Evolutionary conservation across 2,113 vertebrate species (phyloP), one percentile per base, ranked within the genome.

Genomic region (Pluvianellus socialis): DNA sequence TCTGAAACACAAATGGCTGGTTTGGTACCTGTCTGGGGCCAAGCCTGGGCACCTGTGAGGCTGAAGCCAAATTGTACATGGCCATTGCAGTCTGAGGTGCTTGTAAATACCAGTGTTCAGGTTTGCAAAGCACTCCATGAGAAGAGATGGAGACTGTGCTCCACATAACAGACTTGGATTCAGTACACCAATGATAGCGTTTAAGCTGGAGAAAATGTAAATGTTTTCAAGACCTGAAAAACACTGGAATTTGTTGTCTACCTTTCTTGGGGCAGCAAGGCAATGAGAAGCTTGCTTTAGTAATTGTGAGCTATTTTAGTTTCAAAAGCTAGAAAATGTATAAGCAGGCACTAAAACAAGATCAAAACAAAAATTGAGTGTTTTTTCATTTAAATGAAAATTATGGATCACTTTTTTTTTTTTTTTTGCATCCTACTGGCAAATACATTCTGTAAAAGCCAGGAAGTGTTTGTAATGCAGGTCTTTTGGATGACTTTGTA

Each of bases 11-110:
- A 42, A 74, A 28, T 10, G 15, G 3, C 10, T 62, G 10, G 18
- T 45, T 90, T 2, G 0, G 35, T 63, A 14, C n/a, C 21, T 63
- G 21, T 9, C 27, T 11, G 16, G 8, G 17, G 40, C 70, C 9
- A 68, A 33, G 14, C 27, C 3, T 66, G 33, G 20, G 32, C 1
- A 2, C 3, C 40, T n/a, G 1, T 0, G 0, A 47, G 50, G 26
- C 11, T 44, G 33, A 44, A 74, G 30, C 2, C 3, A 2, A 90
- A 56, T 7, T 44, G 11, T 4, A 33, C 5, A 1, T 12, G 26
- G 8, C 5, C 6, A 1, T 35, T 88, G 21, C 20, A 15, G 10
- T 15, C 24, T 18, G 13, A 88, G 7, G 4, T 17, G 26, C 24
- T 70, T 49, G 50, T 23, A 45, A 82, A 74, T 61, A 21, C 47